These are phyloP conservation scores for Neosilurus mollespiculum DNA, from an alignment of 2,797 vertebrate genomes.

Conservation along the genomic window DNA sequence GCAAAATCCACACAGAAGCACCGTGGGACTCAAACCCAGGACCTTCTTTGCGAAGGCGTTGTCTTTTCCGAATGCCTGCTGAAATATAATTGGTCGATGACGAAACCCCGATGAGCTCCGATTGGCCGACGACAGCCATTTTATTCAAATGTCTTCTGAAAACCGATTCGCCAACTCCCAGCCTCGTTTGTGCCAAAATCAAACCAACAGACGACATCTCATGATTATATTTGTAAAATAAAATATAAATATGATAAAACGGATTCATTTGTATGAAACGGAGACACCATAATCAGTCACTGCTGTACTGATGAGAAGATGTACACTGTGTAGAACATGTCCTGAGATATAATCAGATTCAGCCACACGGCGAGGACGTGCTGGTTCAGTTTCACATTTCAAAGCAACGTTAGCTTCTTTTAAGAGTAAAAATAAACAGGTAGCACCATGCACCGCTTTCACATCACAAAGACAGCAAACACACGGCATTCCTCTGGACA, in stretches of 20 bases:
- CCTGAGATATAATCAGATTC: background rate
- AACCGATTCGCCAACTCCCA: background rate
- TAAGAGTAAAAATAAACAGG: constrained; percentile 20
- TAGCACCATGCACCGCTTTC: background rate
- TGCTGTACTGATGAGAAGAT: background rate
- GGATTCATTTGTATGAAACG: background rate
- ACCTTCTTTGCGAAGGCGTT: no score
- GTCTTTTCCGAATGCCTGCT: no score
- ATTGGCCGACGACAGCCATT: background rate
- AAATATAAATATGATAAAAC: background rate
- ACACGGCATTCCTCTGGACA: background rate
- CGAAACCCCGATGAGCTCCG: background rate
- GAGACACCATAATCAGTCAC: background rate
- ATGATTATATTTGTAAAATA: background rate
- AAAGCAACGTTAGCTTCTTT: constrained; percentile 4
- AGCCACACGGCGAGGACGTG: background rate
- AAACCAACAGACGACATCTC: background rate
- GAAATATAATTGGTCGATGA: background rate
- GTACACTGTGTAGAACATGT: background rate
- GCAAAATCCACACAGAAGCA: no score
- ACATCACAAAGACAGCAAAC: constrained; percentile 14
- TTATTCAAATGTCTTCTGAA: background rate
- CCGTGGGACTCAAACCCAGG: no score
- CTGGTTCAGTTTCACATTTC: constrained; percentile 8
- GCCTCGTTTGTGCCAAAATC: background rate